These are phyloP conservation scores for Schrankia costaestrigalis DNA, from an alignment of 2,888 invertebrate species.

Conservation along the genomic window DNA sequence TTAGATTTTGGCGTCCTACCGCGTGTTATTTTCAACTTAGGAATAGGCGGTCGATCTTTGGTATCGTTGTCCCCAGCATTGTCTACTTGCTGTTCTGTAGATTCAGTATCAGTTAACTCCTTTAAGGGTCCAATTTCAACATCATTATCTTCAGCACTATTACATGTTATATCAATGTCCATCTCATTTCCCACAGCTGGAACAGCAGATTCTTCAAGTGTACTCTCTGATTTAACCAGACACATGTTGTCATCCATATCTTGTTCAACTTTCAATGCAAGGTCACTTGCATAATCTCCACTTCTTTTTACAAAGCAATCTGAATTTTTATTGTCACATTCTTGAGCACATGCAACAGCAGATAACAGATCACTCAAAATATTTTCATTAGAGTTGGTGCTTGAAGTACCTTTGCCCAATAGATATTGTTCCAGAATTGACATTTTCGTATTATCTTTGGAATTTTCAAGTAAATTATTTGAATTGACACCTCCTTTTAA, in stretches of 20 bases:
- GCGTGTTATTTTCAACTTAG: constrained; percentile 74
- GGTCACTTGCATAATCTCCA: constrained; percentile 52
- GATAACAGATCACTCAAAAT: constrained; percentile 82
- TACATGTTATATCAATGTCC: constrained; percentile 72
- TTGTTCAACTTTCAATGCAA: constrained; percentile 57
- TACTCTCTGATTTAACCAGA: constrained; percentile 74
- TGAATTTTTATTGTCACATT: constrained; percentile 77
- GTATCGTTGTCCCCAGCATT: constrained; percentile 41
- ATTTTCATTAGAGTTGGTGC: constrained; percentile 71
- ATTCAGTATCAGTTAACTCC: constrained; percentile 65
- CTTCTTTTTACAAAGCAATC: constrained; percentile 70
- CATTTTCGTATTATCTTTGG: constrained; percentile 77
- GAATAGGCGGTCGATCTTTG: constrained; percentile 66
- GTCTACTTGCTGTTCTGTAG: constrained; percentile 49
- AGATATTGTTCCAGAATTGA: constrained; percentile 87
- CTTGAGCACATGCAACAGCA: constrained; percentile 82
- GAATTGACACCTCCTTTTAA: constrained; percentile 83
- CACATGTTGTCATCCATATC: constrained; percentile 38
- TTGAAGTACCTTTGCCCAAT: constrained; percentile 72
- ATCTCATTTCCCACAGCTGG: constrained; percentile 76
- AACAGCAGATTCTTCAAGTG: constrained; percentile 75
- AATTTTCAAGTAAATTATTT: constrained; percentile 56
- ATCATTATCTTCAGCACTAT: constrained; percentile 66
- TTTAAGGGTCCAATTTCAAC: constrained; percentile 76
- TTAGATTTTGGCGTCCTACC: constrained; percentile 59